Evolutionary conservation across 2,888 invertebrate species (phyloP).

Genomic region (Scaptomyza parva): DNA sequence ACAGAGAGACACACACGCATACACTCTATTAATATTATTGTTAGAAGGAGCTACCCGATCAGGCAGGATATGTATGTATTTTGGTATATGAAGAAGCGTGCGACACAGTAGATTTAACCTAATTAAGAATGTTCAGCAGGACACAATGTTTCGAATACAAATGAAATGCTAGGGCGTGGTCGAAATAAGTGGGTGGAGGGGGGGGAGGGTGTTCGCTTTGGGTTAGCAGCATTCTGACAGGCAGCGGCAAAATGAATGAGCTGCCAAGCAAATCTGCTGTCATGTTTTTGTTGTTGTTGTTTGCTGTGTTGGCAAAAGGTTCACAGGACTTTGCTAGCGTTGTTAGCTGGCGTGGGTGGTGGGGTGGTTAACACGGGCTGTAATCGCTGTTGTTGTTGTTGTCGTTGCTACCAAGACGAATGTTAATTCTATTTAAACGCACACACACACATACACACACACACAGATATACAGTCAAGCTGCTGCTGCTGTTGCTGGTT

Average conservation of each 20-base stretch:
- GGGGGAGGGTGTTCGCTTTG: constrained; percentile 9
- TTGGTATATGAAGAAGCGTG: constrained; percentile 49
- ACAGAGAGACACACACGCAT: constrained; percentile 23
- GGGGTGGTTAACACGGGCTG: constrained; percentile 50
- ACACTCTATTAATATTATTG: not conserved
- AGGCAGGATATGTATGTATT: constrained; percentile 46
- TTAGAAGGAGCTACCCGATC: constrained; percentile 21
- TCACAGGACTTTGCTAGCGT: constrained; percentile 44
- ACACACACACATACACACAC: constrained; percentile 47
- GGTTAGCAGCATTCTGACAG: constrained; percentile 56
- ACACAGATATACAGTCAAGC: constrained; percentile 12
- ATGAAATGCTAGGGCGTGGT: constrained; percentile 67
- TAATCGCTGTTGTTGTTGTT: constrained; percentile 27
- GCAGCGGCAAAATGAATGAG: constrained; percentile 72
- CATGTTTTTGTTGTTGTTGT: constrained; percentile 68
- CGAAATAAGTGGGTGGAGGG: not conserved
- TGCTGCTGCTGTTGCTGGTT: constrained; percentile 33
- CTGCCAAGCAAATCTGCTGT: constrained; percentile 78
- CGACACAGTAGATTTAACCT: constrained; percentile 83
- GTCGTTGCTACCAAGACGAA: constrained; percentile 69
- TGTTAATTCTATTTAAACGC: constrained; percentile 78
- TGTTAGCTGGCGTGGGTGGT: constrained; percentile 1
- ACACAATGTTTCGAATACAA: constrained; percentile 82
- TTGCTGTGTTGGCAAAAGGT: constrained; percentile 64
- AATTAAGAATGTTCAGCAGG: constrained; percentile 84